A percentile compares a stretch with the other conserved stretches of the same genome.
phyloP scores from a whole-genome alignment of 1,140 invertebrate genomes.

The silkworm (Bombyx mori) region DNA sequence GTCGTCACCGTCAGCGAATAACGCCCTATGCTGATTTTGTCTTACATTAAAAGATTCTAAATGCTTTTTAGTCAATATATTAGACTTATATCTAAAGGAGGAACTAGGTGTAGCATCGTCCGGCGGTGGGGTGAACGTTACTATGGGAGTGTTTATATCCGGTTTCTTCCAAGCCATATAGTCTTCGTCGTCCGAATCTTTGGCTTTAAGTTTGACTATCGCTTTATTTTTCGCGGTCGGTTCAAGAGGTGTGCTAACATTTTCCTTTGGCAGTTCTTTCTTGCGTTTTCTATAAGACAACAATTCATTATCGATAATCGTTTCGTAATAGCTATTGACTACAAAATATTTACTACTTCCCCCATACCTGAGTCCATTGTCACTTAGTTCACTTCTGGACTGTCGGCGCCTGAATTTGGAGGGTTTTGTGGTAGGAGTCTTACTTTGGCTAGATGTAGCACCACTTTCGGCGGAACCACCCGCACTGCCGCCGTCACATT shows the following conservation, averaged over 20 bases:
- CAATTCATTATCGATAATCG: background rate
- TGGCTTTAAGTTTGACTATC: conserved; percentile 45
- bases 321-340: background rate
- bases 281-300: conserved; percentile 53
- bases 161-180: conserved; percentile 65
- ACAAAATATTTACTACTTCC: background rate
- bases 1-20: conserved; percentile 78
- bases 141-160: conserved; percentile 40
- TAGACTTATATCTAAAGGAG: conserved; percentile 44
- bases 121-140: conserved; percentile 54
- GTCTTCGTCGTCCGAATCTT: conserved; percentile 65
- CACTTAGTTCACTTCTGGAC: conserved; percentile 41
- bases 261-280: conserved; percentile 46
- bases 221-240: conserved; percentile 35
- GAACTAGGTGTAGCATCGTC: conserved; percentile 34
- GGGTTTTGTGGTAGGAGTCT: conserved; percentile 41
- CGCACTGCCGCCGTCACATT: conserved; percentile 55
- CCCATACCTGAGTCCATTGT: conserved; percentile 40
- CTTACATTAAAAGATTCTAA: conserved; percentile 55
- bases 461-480: conserved; percentile 54
- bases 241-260: conserved; percentile 32
- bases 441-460: conserved; percentile 57
- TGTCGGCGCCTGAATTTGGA: conserved; percentile 46
- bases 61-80: conserved; percentile 58
- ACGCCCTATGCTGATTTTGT: conserved; percentile 34